A percentile compares a stretch with the other conserved stretches of the same genome.
Conservation (phyloP, 2,888 invertebrate genomes). For the Melieria picta region DNA sequence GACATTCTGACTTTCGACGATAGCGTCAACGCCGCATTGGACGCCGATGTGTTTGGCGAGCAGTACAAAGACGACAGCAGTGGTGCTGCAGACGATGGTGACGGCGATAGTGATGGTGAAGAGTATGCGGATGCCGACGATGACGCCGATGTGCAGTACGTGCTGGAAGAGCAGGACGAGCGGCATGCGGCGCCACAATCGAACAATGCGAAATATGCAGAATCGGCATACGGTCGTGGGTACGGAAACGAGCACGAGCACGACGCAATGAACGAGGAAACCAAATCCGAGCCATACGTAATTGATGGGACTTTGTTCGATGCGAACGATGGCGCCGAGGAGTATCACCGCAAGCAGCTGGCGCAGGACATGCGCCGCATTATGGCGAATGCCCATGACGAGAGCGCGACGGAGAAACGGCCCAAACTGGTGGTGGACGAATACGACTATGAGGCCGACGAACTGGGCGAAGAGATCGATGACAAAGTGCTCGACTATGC, state of each 20-base stretch:
- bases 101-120: conserved; percentile 12
- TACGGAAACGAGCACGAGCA: conserved; percentile 28
- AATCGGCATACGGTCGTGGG: conserved; percentile 6
- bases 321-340: conserved; percentile 53
- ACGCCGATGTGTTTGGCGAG: conserved; percentile 20
- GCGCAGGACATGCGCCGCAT: conserved; percentile 65
- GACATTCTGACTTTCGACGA: conserved; percentile 58
- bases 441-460: conserved; percentile 26
- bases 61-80: conserved; percentile 1
- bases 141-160: conserved; percentile 13
- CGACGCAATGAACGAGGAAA: conserved; percentile 43
- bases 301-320: conserved; percentile 57
- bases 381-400: conserved; percentile 60
- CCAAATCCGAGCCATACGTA: conserved; percentile 38
- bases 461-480: conserved; percentile 6
- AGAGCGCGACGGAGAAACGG: conserved; percentile 40
- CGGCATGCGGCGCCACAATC: neutral
- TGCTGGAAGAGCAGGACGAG: neutral
- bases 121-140: neutral
- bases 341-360: conserved; percentile 63
- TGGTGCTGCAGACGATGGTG: conserved; percentile 12
- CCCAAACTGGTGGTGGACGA: conserved; percentile 41
- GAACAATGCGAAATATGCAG: neutral
- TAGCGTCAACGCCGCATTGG: conserved; percentile 37
- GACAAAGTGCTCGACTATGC: neutral